These are phyloP conservation scores for Hesperophylax magnus DNA, from an alignment of 1,140 invertebrate genomes.

Conservation along the genomic window DNA sequence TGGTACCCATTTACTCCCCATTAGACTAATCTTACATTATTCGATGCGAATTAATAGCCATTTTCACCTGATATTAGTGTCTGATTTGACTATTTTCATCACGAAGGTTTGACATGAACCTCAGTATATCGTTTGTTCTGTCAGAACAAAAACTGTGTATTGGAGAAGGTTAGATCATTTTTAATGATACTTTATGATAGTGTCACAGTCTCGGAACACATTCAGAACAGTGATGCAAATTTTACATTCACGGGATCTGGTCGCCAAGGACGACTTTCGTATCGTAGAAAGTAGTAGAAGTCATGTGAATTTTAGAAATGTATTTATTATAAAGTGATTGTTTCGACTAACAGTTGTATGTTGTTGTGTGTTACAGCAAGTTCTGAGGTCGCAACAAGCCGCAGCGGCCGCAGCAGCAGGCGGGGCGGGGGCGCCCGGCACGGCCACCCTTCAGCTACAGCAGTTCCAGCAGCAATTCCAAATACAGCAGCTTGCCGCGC, in stretches of 20 bases:
- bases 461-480: slow-evolving; percentile 79
- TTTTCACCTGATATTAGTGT: no score
- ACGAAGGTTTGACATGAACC: no score
- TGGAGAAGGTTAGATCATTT: no score
- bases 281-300: no score
- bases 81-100: no score
- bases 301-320: not conserved
- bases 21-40: not conserved
- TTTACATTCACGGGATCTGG: no score
- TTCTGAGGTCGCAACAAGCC: slow-evolving; percentile 86
- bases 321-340: not conserved
- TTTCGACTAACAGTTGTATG: no score
- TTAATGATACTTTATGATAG: no score
- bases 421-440: slow-evolving; percentile 71
- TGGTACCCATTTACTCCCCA: not conserved
- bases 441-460: slow-evolving; percentile 78
- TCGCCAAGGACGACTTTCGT: no score
- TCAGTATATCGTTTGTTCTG: no score
- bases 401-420: slow-evolving; percentile 71
- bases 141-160: not conserved
- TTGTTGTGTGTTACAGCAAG: slow-evolving; percentile 77
- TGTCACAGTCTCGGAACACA: no score
- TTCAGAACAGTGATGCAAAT: no score
- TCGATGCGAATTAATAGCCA: not conserved
- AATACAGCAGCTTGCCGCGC: slow-evolving; percentile 76